A percentile compares a stretch with the other conserved stretches of the same genome.
These are phyloP conservation scores for Melieria crassipennis DNA, from an alignment of 2,888 invertebrate species.

Conservation along the genomic window DNA sequence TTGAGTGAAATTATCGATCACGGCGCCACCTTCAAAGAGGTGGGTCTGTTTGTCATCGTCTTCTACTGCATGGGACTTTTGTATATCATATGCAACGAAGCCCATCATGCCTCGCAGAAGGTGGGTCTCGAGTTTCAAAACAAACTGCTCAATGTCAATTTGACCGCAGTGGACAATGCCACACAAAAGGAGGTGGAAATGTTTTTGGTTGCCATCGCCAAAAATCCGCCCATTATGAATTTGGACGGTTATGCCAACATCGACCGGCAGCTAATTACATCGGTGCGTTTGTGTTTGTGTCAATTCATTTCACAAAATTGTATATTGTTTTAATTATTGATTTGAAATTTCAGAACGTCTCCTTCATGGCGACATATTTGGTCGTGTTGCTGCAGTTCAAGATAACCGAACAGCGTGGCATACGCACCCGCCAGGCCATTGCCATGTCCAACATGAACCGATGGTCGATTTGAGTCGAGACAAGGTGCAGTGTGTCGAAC, in stretches of 20 bases:
- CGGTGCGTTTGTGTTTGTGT: conserved; percentile 65
- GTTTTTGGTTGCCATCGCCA: conserved; percentile 78
- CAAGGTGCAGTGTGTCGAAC: not conserved
- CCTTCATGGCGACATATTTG: conserved; percentile 78
- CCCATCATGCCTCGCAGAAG: conserved; percentile 74
- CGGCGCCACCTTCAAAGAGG: conserved; percentile 77
- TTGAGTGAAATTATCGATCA: conserved; percentile 78
- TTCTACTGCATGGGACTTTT: conserved; percentile 77
- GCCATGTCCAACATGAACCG: not conserved
- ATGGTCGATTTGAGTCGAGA: not conserved
- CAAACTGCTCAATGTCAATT: conserved; percentile 74
- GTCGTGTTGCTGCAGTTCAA: conserved; percentile 80
- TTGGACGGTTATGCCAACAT: conserved; percentile 79
- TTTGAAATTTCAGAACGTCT: conserved; percentile 70
- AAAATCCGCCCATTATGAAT: conserved; percentile 81
- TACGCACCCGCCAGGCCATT: conserved; percentile 65
- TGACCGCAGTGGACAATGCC: conserved; percentile 72
- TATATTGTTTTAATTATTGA: not conserved
- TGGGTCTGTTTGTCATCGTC: conserved; percentile 76
- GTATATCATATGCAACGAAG: conserved; percentile 79
- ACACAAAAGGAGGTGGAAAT: conserved; percentile 78
- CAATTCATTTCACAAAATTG: not conserved
- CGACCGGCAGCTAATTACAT: conserved; percentile 74
- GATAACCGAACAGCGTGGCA: conserved; percentile 67
- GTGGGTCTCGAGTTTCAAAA: conserved; percentile 73